Percentiles rank a stretch among this genome's conserved stretches.
These are phyloP conservation scores for Eudemis profundana DNA, from an alignment of 2,888 invertebrate species.

Conservation along the genomic window DNA sequence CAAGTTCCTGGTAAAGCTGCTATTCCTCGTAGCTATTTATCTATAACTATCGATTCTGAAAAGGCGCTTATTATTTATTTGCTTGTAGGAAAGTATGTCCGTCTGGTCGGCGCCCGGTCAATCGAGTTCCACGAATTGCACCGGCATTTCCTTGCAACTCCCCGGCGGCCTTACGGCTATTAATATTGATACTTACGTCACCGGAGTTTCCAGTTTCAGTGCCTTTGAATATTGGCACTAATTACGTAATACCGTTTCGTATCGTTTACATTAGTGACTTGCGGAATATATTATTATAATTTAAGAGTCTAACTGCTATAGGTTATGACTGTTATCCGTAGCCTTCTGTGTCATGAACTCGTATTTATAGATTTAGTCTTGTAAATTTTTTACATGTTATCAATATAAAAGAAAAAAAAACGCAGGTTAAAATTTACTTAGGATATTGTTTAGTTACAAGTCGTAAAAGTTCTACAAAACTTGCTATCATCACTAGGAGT, in stretches of 20 bases:
- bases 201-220: slow-evolving; percentile 43
- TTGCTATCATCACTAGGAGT: too few species aligned
- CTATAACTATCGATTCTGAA: slow-evolving; percentile 60
- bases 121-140: slow-evolving; percentile 76
- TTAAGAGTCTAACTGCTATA: not conserved
- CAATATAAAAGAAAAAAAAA: too few species aligned
- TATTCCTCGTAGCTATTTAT: slow-evolving; percentile 36
- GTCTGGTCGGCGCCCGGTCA: slow-evolving; percentile 72
- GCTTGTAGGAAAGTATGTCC: slow-evolving; percentile 66
- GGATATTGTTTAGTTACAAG: too few species aligned
- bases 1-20: slow-evolving; percentile 19
- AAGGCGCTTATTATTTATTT: slow-evolving; percentile 73
- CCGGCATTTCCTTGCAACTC: slow-evolving; percentile 73
- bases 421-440: too few species aligned
- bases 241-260: slow-evolving; percentile 12
- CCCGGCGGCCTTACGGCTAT: slow-evolving; percentile 67
- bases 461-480: too few species aligned
- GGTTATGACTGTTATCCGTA: too few species aligned
- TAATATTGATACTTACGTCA: slow-evolving; percentile 69
- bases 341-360: too few species aligned
- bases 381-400: too few species aligned
- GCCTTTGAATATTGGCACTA: slow-evolving; percentile 10
- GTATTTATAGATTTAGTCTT: too few species aligned
- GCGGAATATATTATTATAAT: not conserved
- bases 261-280: not conserved